A percentile compares a stretch with the other conserved stretches of the same genome.
Conservation (phyloP, 1,140 invertebrate species). For the Chionoecetes opilio region DNA sequence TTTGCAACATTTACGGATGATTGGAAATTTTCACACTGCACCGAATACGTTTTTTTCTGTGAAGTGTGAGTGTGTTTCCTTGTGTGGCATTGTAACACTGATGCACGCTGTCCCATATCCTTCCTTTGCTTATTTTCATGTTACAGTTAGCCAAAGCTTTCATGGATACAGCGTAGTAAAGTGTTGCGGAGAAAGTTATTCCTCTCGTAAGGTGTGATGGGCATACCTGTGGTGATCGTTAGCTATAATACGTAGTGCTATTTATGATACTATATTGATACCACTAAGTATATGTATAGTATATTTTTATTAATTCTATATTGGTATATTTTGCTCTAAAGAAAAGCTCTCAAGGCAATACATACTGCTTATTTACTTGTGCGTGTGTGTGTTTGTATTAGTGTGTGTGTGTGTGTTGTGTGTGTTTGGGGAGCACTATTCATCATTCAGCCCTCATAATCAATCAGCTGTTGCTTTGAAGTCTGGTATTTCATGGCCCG, state of each 20-base stretch:
- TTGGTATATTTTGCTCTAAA: not conserved
- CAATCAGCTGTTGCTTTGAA: too few species aligned
- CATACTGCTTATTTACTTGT: not conserved
- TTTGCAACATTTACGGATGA: too few species aligned
- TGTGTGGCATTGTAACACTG: too few species aligned
- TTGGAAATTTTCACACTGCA: too few species aligned
- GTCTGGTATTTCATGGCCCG: too few species aligned
- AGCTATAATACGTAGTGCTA: not conserved
- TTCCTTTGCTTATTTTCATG: not conserved
- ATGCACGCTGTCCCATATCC: too few species aligned
- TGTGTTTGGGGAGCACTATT: too few species aligned
- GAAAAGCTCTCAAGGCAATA: not conserved
- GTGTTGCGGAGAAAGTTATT: not conserved
- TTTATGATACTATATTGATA: not conserved
- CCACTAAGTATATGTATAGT: not conserved
- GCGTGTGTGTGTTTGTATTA: not conserved
- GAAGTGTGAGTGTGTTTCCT: too few species aligned
- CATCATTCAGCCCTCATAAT: too few species aligned
- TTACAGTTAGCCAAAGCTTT: not conserved
- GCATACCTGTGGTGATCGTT: not conserved
- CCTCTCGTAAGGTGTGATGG: not conserved
- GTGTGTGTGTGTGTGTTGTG: not conserved
- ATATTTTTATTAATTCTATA: constrained; percentile 31
- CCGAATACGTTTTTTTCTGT: too few species aligned
- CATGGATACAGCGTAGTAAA: not conserved